These are phyloP conservation scores for Arizona elegans DNA, from an alignment of 2,113 vertebrate species.

Conservation along the genomic window DNA sequence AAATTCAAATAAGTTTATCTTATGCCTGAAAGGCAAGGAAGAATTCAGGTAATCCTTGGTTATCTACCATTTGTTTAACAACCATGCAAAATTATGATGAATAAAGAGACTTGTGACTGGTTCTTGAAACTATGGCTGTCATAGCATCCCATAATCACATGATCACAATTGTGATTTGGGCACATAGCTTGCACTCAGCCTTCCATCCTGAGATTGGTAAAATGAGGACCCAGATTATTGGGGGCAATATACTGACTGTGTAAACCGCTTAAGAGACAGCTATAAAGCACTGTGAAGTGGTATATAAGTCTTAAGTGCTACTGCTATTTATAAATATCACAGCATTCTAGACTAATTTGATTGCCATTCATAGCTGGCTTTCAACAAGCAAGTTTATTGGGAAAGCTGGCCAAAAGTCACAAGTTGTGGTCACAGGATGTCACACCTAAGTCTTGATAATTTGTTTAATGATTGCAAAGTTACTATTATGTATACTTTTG, in stretches of 20 bases:
- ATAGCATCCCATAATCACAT: background rate
- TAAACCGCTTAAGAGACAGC: too few species aligned
- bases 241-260: too few species aligned
- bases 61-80: background rate
- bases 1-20: background rate
- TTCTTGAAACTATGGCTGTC: background rate
- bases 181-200: background rate
- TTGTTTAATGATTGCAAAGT: background rate
- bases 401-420: background rate
- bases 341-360: background rate
- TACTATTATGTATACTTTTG: background rate
- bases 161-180: background rate
- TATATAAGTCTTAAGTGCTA: too few species aligned
- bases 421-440: background rate
- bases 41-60: background rate
- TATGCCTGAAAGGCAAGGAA: too few species aligned
- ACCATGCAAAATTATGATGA: background rate
- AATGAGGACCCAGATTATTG: too few species aligned
- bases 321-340: background rate
- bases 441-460: background rate
- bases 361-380: background rate
- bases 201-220: too few species aligned
- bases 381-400: background rate
- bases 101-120: background rate
- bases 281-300: too few species aligned